These are phyloP conservation scores for Galendromus occidentalis DNA, from an alignment of 1,140 invertebrate species.

Conservation along the genomic window DNA sequence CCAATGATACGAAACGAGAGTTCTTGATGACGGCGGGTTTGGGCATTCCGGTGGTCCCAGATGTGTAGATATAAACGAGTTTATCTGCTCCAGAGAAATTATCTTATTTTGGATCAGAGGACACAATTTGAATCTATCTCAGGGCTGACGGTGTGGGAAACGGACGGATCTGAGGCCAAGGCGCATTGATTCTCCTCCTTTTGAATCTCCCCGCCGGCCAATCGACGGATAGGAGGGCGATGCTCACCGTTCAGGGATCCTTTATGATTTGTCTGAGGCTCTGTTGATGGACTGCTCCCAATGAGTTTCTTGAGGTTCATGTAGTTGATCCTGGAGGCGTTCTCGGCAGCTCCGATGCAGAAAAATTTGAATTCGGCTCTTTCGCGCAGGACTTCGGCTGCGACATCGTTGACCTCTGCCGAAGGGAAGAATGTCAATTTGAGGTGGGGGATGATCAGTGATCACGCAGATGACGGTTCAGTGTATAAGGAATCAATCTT, in stretches of 20 bases:
- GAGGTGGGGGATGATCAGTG: too few species aligned
- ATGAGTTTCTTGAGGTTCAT: background rate
- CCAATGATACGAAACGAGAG: conserved; percentile 36
- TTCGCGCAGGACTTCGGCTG: background rate
- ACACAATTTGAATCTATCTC: too few species aligned
- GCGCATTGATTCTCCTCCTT: too few species aligned
- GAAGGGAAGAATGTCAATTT: background rate
- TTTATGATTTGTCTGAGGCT: background rate
- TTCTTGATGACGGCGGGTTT: conserved; percentile 68
- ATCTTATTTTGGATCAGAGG: too few species aligned
- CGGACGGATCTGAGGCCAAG: too few species aligned
- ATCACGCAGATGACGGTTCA: too few species aligned
- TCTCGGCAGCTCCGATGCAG: background rate
- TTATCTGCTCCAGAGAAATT: too few species aligned
- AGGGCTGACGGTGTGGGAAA: too few species aligned
- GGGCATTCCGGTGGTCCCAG: conserved; percentile 73
- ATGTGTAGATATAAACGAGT: conserved; percentile 62
- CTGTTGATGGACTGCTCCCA: background rate
- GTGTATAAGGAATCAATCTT: too few species aligned
- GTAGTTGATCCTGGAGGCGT: background rate
- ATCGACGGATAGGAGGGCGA: background rate
- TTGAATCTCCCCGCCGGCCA: too few species aligned
- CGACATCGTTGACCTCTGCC: background rate
- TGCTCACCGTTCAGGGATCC: background rate
- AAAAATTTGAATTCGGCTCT: background rate